Conservation (phyloP, 2,797 vertebrate genomes). For the Phylloscopus collybita region DNA sequence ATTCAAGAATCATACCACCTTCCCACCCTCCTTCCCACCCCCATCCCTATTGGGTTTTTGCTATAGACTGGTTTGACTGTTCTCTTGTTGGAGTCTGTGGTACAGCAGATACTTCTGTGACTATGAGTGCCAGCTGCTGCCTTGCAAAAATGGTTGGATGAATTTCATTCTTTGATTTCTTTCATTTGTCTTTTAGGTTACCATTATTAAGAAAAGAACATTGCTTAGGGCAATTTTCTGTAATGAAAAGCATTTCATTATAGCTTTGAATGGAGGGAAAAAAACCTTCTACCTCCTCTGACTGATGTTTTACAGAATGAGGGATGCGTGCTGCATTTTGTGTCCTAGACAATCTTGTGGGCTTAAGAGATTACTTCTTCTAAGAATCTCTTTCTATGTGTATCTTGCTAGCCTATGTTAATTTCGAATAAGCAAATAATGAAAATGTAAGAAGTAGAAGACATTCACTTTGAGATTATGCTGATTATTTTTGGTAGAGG, state of each 20-base stretch:
- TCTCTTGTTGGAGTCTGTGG: background rate
- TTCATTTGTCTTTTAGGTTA: background rate
- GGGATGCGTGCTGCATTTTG: background rate
- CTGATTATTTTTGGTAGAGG: background rate
- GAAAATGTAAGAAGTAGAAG: background rate
- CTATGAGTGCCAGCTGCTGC: background rate
- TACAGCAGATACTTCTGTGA: background rate
- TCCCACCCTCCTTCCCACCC: background rate
- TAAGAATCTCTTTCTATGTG: background rate
- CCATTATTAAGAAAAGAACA: background rate
- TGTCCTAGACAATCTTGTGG: background rate
- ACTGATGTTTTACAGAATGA: background rate
- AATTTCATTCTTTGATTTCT: background rate
- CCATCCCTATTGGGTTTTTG: fast-evolving
- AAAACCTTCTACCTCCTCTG: fast-evolving
- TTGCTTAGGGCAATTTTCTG: background rate
- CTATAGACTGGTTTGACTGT: background rate
- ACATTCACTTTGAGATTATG: background rate
- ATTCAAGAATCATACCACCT: background rate
- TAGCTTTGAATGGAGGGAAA: background rate
- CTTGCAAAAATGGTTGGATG: background rate
- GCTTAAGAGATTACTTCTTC: background rate
- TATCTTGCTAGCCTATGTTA: background rate
- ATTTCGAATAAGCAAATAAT: background rate
- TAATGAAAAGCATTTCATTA: background rate